Evolutionary conservation across 1,140 invertebrate species (phyloP), one percentile per base, ranked within the genome.

Genomic region (Conus ventricosus): DNA sequence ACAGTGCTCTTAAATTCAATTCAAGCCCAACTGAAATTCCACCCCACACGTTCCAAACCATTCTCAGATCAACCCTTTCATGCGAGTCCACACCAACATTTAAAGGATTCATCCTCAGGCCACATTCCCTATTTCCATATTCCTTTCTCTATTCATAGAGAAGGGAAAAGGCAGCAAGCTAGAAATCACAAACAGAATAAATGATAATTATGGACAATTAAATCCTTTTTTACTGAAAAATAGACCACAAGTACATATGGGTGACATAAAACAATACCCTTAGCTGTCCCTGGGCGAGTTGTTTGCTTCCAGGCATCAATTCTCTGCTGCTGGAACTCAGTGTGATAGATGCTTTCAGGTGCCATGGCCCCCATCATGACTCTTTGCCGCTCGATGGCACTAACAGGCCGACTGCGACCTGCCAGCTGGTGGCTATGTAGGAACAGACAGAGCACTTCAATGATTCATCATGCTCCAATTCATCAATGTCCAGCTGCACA

Each of bases 251-350:
- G 60, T 63, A 4, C 1, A 67, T 53, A 13, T 60, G 27, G 20
- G 3, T 39, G 27, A 10, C 63, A 15, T n/a, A 25, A 10, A 6
- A 39, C 39, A 17, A n/a, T 51, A n/a, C 67, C 54, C 60, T 51
- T 15, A 5, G 10, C 71, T 6, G 39, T 20, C 1, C 53, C 51
- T 25, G 75, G 87, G 82, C 54, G 87, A 51, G 82, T 83, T 13
- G 88, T 83, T n/a, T 84, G 83, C 25, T 91, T 91, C 91, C 91
- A 92, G 1, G 88, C 89, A 54, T 91, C 90, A 15, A 90, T 90
- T 83, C 92, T 89, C 80, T 91, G 89, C 89, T 91, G 91, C 75
- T 92, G 91, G 85, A 91, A 91, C 15, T 88, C 90, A 25, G 90
- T 90, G 63, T 89, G 86, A 63, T 88, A 91, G 67, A 25, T 71